Conservation (phyloP, 2,888 invertebrate species). For the Thereva nobilitata region DNA sequence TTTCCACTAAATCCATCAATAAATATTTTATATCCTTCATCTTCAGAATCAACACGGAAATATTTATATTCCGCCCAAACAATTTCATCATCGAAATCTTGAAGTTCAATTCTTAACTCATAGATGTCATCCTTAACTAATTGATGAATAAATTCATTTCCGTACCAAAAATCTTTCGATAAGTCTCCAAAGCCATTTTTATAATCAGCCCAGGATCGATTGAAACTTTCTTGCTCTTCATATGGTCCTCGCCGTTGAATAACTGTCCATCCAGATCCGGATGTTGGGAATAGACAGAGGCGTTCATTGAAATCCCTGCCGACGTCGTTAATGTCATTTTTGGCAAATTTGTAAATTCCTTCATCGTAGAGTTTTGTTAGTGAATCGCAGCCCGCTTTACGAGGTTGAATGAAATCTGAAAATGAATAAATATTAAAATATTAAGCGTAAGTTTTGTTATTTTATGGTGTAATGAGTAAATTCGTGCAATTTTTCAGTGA, state of each 20-base stretch:
- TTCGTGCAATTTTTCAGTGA: background rate
- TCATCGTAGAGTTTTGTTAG: constrained; percentile 51
- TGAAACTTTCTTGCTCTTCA: constrained; percentile 59
- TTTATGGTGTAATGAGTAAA: background rate
- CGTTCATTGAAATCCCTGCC: constrained; percentile 58
- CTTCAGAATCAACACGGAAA: constrained; percentile 57
- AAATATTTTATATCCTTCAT: constrained; percentile 57
- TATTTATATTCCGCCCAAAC: constrained; percentile 62
- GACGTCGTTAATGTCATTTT: constrained; percentile 49
- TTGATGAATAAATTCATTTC: constrained; percentile 62
- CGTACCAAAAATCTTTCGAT: constrained; percentile 64
- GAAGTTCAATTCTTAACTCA: constrained; percentile 60
- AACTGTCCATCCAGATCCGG: constrained; percentile 63
- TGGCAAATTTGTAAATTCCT: constrained; percentile 57
- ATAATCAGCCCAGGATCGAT: constrained; percentile 63
- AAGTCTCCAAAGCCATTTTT: constrained; percentile 64
- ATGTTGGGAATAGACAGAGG: constrained; percentile 60
- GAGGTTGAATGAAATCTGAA: constrained; percentile 50
- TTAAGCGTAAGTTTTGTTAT: constrained; percentile 19
- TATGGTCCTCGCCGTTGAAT: constrained; percentile 59
- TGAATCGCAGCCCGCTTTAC: constrained; percentile 57
- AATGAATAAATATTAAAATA: constrained; percentile 3
- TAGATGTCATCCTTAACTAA: constrained; percentile 56
- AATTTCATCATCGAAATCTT: constrained; percentile 59
- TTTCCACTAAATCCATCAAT: constrained; percentile 61